Evolutionary conservation across 2,113 vertebrate species (phyloP), one percentile per base, ranked within the genome.

Genomic region (Oreochromis niloticus): DNA sequence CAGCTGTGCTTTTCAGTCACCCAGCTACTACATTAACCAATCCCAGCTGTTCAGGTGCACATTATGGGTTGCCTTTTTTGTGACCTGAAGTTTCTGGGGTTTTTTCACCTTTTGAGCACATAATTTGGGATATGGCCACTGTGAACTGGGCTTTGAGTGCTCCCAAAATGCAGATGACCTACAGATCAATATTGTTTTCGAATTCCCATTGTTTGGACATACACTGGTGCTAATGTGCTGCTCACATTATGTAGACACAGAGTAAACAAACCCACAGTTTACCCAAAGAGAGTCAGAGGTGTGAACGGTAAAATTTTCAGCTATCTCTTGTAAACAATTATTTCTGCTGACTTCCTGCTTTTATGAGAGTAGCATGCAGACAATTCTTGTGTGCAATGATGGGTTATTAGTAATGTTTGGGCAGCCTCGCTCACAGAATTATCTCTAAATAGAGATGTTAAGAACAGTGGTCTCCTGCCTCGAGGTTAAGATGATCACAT

Each of bases 171-270:
- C 43, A 32, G 71, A 78, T 78, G 16, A 50, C 43, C 71, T 50
- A 32, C 43, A 32, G 24, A 78, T 78, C 71, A 19, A 78, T 50
- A 50, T 78, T 32, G 16, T 50, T 78, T 50, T 50, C 24, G 0
- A 78, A 78, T 78, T 11, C 43, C 27, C 24, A 48, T 6, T 32
- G 46, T 78, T 32, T 78, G 27, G 27, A 78, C 46, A 78, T 78
- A 32, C 46, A 52, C 46, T 32, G 46, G 16, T 50, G 73, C 27
- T 78, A 78, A 6, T 78, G 43, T 50, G 73, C 73, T 52, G 73
- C 16, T 50, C 46, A 78, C 27, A 78, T 50, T 8, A 78, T 78
- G 71, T 78, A 78, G 46, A 50, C 73, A 78, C 73, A n/a, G 27
- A 50, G 46, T 32, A 78, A 78, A 78, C 73, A 78, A 32, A 78